phyloP scores from a whole-genome alignment of 2,888 invertebrate species.

The Periphyllus acericola region DNA sequence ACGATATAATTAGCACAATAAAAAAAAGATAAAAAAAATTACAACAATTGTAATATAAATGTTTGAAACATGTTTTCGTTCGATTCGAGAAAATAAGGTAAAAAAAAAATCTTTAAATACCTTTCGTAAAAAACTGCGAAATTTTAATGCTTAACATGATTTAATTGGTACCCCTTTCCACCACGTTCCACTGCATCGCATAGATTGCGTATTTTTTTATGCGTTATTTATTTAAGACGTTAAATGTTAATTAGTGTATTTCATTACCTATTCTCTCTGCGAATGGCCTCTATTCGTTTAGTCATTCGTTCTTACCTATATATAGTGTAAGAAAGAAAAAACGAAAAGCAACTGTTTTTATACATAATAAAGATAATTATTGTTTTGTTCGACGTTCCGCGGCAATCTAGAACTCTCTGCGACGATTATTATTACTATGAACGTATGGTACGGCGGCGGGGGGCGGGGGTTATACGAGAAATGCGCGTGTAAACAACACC shows the following conservation, averaged over 20 bases:
- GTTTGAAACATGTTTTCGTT: neutral
- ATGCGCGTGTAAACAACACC: neutral
- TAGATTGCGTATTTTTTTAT: neutral
- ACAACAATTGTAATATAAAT: neutral
- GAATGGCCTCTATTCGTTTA: neutral
- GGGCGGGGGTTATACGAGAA: neutral
- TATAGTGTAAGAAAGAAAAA: neutral
- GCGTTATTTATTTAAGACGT: neutral
- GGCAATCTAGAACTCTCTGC: neutral
- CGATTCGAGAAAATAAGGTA: neutral
- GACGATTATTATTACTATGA: neutral
- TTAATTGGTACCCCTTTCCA: no score
- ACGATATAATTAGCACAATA: neutral
- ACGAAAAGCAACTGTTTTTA: neutral
- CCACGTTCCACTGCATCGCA: neutral
- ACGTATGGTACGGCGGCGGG: neutral
- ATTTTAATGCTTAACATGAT: no score
- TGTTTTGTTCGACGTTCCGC: constrained; percentile 5
- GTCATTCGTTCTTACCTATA: neutral
- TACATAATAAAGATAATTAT: neutral
- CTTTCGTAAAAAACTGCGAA: no score
- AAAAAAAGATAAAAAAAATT: neutral
- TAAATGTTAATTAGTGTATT: constrained; percentile 20
- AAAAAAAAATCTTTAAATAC: no score
- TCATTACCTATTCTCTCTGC: constrained; percentile 1